phyloP scores from a whole-genome alignment of 1,140 invertebrate genomes.

The Plodia interpunctella region DNA sequence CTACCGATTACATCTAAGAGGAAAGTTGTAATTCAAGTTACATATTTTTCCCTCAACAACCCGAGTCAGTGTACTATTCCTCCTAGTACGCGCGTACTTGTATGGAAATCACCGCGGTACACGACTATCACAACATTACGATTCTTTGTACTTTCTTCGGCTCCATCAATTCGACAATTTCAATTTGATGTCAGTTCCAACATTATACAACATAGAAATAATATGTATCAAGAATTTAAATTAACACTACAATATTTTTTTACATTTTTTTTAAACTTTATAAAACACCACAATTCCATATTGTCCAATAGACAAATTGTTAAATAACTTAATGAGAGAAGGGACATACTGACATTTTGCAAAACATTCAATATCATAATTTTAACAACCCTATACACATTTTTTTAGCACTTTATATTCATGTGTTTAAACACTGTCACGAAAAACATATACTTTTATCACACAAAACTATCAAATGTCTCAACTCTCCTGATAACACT shows the following conservation, averaged over 20 bases:
- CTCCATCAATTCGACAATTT: slow-evolving; percentile 12
- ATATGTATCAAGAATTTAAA: slow-evolving; percentile 36
- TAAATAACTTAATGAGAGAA: slow-evolving; percentile 27
- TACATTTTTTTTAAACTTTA: slow-evolving; percentile 51
- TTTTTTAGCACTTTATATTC: not conserved
- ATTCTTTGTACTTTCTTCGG: slow-evolving; percentile 51
- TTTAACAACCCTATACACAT: not conserved
- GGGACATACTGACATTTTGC: slow-evolving; percentile 17
- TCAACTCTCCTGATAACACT: not conserved
- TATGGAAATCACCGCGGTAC: slow-evolving; percentile 9
- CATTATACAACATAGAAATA: slow-evolving; percentile 25
- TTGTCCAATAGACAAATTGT: slow-evolving; percentile 35
- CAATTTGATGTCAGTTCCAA: slow-evolving; percentile 26
- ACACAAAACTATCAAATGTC: not conserved
- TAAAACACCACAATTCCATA: slow-evolving; percentile 54
- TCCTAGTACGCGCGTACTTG: slow-evolving; percentile 10
- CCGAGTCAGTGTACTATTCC: slow-evolving; percentile 4
- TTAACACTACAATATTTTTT: slow-evolving; percentile 43
- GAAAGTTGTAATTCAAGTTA: slow-evolving; percentile 35
- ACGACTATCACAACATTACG: slow-evolving; percentile 37
- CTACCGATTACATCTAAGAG: slow-evolving; percentile 24
- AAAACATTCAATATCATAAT: not conserved
- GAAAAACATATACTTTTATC: not conserved
- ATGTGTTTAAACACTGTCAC: not conserved
- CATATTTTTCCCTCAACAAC: slow-evolving; percentile 32